Evolutionary conservation across 1,140 invertebrate species (phyloP).

Genomic region (Rhagoletis pomonella): DNA sequence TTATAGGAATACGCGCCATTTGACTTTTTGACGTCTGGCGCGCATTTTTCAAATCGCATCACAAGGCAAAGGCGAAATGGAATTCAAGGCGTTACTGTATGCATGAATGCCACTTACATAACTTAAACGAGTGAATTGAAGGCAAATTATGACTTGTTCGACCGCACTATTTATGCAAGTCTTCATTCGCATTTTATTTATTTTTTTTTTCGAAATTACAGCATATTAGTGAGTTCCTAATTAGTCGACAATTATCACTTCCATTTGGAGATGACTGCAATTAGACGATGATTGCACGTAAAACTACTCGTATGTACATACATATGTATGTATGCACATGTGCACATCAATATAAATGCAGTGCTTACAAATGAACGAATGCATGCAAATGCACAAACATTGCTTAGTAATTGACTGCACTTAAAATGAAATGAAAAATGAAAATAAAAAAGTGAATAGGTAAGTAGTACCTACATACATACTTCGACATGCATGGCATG

Average conservation of each 20-base stretch:
- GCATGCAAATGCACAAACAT: slow-evolving; percentile 50
- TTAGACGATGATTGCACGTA: slow-evolving; percentile 27
- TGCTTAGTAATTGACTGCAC: slow-evolving; percentile 41
- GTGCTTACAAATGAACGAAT: not conserved
- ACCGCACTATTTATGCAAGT: not conserved
- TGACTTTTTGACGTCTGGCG: not conserved
- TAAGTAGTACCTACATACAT: not conserved
- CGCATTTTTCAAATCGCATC: too few species aligned
- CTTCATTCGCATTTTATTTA: not conserved
- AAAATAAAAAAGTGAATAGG: slow-evolving; percentile 21
- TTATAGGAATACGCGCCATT: too few species aligned
- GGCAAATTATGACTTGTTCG: not conserved
- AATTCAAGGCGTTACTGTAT: too few species aligned
- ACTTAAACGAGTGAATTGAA: slow-evolving; percentile 9
- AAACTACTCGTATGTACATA: not conserved
- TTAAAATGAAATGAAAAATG: slow-evolving; percentile 39
- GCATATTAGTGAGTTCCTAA: slow-evolving; percentile 48
- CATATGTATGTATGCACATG: not conserved
- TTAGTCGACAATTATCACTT: slow-evolving; percentile 48
- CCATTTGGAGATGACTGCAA: slow-evolving; percentile 48
- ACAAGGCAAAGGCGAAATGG: too few species aligned
- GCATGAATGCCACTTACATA: not conserved
- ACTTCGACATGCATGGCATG: not conserved
- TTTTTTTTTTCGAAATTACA: not conserved
- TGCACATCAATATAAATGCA: not conserved